Conservation (phyloP, 2,888 invertebrate genomes). For the Xanthorhoe designata region DNA sequence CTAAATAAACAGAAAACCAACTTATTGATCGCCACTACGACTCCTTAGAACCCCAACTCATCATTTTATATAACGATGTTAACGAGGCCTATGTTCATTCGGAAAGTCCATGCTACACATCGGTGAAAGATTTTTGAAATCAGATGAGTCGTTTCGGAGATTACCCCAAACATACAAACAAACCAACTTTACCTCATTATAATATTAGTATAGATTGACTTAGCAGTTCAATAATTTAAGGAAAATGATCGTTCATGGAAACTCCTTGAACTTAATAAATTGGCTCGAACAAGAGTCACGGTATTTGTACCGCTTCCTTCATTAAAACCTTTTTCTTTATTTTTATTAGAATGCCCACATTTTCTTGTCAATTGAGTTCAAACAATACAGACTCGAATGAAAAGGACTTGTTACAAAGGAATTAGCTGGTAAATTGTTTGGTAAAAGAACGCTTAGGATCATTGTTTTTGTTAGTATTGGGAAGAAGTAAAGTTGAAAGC, state of each 20-base stretch:
- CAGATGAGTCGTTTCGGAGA: no score
- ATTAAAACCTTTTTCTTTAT: neutral
- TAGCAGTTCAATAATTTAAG: neutral
- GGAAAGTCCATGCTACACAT: no score
- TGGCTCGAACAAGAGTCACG: neutral
- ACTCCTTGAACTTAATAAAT: neutral
- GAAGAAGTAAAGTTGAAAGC: neutral
- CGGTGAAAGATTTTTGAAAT: no score
- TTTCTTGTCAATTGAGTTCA: conserved; percentile 1
- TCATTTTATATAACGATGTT: no score
- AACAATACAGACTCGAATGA: neutral
- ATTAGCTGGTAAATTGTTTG: neutral
- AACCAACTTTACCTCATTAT: no score
- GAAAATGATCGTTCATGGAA: neutral
- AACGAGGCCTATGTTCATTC: no score
- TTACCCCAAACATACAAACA: no score
- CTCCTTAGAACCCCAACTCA: no score
- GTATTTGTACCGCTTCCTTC: neutral
- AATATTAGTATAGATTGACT: neutral
- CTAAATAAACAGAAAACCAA: no score
- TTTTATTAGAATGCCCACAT: conserved; percentile 1
- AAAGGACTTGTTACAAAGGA: neutral
- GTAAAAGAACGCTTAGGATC: neutral
- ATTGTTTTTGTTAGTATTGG: neutral
- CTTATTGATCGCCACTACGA: no score